Evolutionary conservation across 2,797 vertebrate species (phyloP).

Genomic region (Choloepus didactylus): DNA sequence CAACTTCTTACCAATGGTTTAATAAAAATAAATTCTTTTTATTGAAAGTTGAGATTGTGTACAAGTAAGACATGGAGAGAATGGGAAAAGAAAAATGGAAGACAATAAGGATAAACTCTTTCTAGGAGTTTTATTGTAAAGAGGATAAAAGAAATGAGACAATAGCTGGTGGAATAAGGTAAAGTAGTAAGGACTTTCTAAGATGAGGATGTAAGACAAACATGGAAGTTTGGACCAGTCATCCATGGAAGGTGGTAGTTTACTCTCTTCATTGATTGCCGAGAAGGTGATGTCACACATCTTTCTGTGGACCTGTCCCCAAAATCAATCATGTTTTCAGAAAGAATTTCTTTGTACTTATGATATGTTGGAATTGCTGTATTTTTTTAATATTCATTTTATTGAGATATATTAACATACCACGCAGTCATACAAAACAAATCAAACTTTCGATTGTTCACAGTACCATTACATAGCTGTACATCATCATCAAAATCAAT

Average conservation of each 20-base stretch:
- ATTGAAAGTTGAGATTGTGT: not conserved
- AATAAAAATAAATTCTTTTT: slow-evolving; percentile 6
- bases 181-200: not conserved
- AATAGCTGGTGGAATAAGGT: not conserved
- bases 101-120: not conserved
- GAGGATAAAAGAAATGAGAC: not conserved
- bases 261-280: not conserved
- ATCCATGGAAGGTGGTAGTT: not conserved
- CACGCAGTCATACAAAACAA: too few relatives aligned
- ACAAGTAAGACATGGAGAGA: not conserved
- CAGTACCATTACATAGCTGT: too few relatives aligned
- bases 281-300: not conserved
- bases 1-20: not conserved
- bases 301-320: not conserved
- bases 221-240: not conserved
- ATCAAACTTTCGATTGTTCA: too few relatives aligned
- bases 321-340: not conserved
- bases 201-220: too few relatives aligned
- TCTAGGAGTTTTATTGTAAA: not conserved
- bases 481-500: too few relatives aligned
- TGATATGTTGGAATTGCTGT: not conserved
- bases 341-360: not conserved
- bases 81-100: not conserved
- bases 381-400: too few relatives aligned
- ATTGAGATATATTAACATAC: too few relatives aligned